Conservation (phyloP, 1,140 invertebrate species). For the Drepana arcuata region DNA sequence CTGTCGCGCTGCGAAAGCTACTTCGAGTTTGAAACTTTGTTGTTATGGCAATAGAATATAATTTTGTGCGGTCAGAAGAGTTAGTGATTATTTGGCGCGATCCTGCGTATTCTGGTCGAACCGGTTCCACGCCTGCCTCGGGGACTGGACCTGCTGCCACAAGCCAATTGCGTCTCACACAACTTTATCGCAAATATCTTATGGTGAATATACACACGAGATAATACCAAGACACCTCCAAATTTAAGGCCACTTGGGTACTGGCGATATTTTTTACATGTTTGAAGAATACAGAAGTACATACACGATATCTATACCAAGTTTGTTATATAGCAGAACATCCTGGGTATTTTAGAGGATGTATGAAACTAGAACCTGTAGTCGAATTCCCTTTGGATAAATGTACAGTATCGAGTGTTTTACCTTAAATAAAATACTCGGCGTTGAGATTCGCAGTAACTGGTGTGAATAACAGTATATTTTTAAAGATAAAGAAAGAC, state of each 20-base stretch:
- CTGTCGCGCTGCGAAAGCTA: constrained; percentile 16
- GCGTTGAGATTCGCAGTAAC: too few species aligned
- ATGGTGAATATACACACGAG: constrained; percentile 24
- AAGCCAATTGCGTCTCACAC: constrained; percentile 50
- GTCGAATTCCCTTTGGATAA: too few species aligned
- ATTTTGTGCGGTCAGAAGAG: constrained; percentile 24
- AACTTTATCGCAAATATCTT: constrained; percentile 44
- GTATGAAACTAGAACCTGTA: too few species aligned
- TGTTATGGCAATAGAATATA: constrained; percentile 23
- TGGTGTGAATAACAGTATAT: too few species aligned
- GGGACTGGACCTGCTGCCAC: constrained; percentile 61
- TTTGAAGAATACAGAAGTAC: neutral
- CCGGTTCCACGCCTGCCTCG: constrained; percentile 52
- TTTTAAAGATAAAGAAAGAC: too few species aligned
- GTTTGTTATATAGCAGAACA: too few species aligned
- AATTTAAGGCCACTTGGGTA: too few species aligned
- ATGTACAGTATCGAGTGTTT: too few species aligned
- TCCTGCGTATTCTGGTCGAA: constrained; percentile 58
- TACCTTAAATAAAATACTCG: too few species aligned
- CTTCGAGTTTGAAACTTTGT: constrained; percentile 29
- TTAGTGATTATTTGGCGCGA: constrained; percentile 44
- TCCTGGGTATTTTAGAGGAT: too few species aligned
- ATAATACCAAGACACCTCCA: neutral
- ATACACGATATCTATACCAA: too few species aligned
- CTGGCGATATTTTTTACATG: too few species aligned